Conservation (phyloP, 2,797 vertebrate genomes). For the Psittacula derbiana region DNA sequence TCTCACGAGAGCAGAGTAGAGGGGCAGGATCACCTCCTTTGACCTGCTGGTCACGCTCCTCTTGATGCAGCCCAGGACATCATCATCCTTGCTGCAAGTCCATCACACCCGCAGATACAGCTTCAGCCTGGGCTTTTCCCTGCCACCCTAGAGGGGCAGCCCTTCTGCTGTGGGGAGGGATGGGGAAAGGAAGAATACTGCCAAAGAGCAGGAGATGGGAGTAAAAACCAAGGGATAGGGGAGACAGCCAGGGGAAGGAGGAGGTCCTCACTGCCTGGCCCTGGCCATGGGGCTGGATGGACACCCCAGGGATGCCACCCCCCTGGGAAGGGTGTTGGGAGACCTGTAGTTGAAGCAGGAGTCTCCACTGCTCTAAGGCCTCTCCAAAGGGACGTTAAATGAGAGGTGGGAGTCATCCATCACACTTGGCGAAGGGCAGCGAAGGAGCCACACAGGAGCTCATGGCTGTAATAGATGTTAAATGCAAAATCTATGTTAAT, state of each 20-base stretch:
- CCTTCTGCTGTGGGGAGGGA: not conserved
- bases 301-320: not conserved
- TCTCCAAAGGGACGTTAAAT: not conserved
- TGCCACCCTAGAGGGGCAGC: accelerated
- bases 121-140: not conserved
- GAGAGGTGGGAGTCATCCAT: not conserved
- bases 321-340: not conserved
- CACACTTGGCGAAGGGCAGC: not conserved
- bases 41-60: not conserved
- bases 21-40: not conserved
- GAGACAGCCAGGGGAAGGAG: not conserved
- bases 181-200: accelerated
- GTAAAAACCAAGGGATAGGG: not conserved
- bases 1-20: not conserved
- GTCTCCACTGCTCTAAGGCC: not conserved
- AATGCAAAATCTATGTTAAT: not conserved
- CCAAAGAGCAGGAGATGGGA: not conserved
- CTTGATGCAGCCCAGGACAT: not conserved
- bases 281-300: not conserved
- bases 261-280: not conserved
- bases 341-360: not conserved
- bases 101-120: not conserved
- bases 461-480: not conserved
- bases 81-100: accelerated
- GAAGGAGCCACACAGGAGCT: not conserved